Base-by-base conservation (phyloP, 2,113 vertebrate species). In the Anhinga anhinga region DNA sequence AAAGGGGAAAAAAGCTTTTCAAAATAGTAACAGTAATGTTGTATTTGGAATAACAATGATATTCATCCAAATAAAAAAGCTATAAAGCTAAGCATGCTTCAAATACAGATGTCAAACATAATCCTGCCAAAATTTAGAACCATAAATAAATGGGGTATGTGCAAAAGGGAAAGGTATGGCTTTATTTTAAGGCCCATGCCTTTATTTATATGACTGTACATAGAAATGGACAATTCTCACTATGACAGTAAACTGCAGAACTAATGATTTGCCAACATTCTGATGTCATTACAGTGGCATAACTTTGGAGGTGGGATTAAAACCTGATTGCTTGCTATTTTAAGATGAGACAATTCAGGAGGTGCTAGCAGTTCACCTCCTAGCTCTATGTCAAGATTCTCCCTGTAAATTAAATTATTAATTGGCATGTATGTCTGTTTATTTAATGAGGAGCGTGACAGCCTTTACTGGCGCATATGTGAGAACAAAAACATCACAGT, bases 331-430 rank as follows among this genome's bases (percentile, higher is more conserved):
- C 53, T 79, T 92, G 53, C 69, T 96, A 59, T 94, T 88, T 76
- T 93, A 93, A 97, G 86, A 87, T 90, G 87, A 96, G 80, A 18
- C 13, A 87, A 88, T 90, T 88, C 90, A 96, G 81, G 84, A 97
- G 88, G 50, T 93, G 66, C 81, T 96, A 94, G 79, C 87, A 95
- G 87, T 95, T 96, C 88, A 95, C 89, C 65, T 97, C 88, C 96
- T 94, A 98, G 95, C 91, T 97, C 72, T 86, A 70, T 97, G 95
- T 98, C 95, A 95, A 97, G 97, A 95, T 97, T 98, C 77, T 94
- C 73, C 79, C 94, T 96, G 96, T 95, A 97, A 97, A 98, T 98
- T 98, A 97, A 98, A 98, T 98, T 97, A 98, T 98, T 98, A 98
- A 98, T 98, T 98, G 98, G 95, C 96, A 86, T 97, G 96, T 95